Base-by-base conservation (phyloP, 2,113 vertebrate genomes). In the Zingel zingel region DNA sequence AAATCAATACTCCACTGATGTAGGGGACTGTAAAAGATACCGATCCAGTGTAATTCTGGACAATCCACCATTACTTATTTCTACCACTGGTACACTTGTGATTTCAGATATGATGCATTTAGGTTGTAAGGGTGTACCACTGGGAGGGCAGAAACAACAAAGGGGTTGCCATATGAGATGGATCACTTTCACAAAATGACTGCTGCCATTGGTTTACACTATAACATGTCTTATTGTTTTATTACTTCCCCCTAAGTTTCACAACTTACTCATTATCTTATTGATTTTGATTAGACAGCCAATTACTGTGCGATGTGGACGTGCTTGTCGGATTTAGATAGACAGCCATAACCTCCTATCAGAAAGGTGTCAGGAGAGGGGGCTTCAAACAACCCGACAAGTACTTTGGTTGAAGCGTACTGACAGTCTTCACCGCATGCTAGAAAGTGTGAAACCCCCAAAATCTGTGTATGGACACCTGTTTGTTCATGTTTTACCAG, bases 1-100 rank as follows among this genome's bases (percentile, higher is more conserved):
- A 54, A 70, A 83, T 75, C 59, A 66, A 79, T 79, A 61, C 16
- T 48, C 23, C 23, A 82, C 51, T 58, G 43, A 33, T 75, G 53
- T 58, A 65, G 67, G 79, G 56, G 2, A 53, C 77, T 76, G 59
- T 45, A 27, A 59, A 75, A 72, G 11, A 51, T 62, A 75, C 36
- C 45, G 36, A 71, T 71, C 58, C 65, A 45, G 23, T 16, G 5
- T 47, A 59, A 64, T 48, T n/a, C 27, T 54, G 36, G 47, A 70
- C 64, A 61, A 23, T 23, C 47, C 54, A 25, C 25, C 6, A 48
- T 62, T 45, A 12, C 5, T 50, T 39, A 48, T 23, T 23, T 25
- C 18, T 57, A 39, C n/a, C 70, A 43, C 56, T 47, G 15, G 30
- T 36, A 9, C 36, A 23, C 25, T 8, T 43, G 48, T 61, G 69